These are phyloP conservation scores for Myotis yumanensis DNA, from an alignment of 2,113 vertebrate species.

Conservation along the genomic window DNA sequence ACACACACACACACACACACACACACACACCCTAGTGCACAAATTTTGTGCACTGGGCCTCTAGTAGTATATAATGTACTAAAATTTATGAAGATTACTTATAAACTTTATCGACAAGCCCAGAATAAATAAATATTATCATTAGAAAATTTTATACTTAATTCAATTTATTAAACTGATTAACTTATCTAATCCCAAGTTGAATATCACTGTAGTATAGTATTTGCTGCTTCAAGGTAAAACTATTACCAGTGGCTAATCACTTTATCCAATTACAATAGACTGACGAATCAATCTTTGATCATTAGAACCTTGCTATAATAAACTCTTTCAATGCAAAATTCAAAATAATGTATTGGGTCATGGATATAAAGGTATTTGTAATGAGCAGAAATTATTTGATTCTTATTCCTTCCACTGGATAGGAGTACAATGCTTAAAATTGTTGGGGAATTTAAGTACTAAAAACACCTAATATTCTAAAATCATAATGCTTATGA, in stretches of 20 bases:
- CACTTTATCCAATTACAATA: background rate
- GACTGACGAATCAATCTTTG: background rate
- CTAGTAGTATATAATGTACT: background rate
- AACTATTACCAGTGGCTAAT: rapidly evolving
- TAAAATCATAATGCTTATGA: background rate
- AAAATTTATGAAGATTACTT: background rate
- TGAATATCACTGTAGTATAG: background rate
- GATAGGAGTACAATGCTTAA: background rate
- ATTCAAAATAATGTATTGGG: background rate
- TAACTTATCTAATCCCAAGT: background rate
- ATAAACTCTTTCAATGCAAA: background rate
- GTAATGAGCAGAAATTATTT: background rate
- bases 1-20: no score
- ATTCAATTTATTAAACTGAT: background rate
- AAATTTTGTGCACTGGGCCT: no score
- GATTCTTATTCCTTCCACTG: background rate
- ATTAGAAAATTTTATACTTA: background rate
- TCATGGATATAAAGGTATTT: background rate
- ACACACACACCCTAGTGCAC: no score
- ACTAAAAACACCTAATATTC: background rate
- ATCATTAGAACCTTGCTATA: background rate
- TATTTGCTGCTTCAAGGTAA: background rate
- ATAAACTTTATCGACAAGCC: background rate
- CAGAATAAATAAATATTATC: background rate
- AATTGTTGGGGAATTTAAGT: background rate